Evolutionary conservation across 2,888 invertebrate genomes (phyloP).

Genomic region (Mesorhabditis belari): DNA sequence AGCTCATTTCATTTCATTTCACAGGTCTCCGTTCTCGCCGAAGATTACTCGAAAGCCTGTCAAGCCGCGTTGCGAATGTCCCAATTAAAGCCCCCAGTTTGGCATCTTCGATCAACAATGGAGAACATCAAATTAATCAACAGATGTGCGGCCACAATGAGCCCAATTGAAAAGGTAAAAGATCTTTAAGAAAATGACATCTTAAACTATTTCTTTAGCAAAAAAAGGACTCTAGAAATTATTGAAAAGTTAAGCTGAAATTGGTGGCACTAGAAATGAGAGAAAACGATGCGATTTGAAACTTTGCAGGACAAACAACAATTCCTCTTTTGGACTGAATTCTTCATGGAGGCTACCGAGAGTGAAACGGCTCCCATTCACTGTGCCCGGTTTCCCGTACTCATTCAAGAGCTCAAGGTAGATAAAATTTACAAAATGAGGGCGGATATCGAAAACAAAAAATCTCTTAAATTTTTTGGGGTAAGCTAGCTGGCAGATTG

Average conservation of each 20-base stretch:
- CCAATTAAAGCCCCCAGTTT: conserved; percentile 54
- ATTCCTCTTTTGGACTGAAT: conserved; percentile 66
- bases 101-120: conserved; percentile 87
- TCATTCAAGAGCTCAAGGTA: conserved; percentile 83
- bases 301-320: conserved; percentile 28
- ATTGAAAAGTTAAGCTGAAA: too few relatives aligned
- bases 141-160: conserved; percentile 62
- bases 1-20: conserved; percentile 54
- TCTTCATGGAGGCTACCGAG: conserved; percentile 87
- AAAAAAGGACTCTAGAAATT: too few relatives aligned
- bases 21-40: conserved; percentile 80
- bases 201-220: neutral
- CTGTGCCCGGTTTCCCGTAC: conserved; percentile 52
- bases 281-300: neutral
- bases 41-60: conserved; percentile 89
- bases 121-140: conserved; percentile 87
- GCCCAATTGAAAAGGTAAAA: conserved; percentile 25
- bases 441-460: too few relatives aligned
- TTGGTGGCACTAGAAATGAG: too few relatives aligned
- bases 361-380: conserved; percentile 63
- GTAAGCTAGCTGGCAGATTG: too few relatives aligned
- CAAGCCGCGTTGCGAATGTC: conserved; percentile 75
- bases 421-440: too few relatives aligned
- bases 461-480: too few relatives aligned
- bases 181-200: neutral